Base-by-base conservation (phyloP, 2,888 invertebrate species). In the Conchocele bisecta region DNA sequence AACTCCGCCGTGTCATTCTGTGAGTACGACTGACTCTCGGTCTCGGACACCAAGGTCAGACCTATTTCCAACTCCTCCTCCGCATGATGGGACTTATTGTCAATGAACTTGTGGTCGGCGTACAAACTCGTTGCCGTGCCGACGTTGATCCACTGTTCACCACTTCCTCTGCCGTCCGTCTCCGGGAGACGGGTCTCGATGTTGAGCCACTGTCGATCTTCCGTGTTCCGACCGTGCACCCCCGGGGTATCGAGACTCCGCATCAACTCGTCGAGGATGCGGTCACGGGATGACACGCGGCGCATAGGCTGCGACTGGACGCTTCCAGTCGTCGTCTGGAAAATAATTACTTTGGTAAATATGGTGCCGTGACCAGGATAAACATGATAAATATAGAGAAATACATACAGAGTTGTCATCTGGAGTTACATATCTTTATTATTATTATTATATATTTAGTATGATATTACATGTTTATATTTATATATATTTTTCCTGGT, bases 1-100 rank as follows among this genome's bases (percentile, higher is more conserved):
- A 85, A 86, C 82, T 86, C 86, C n/a, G n/a, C n/a, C 69, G 84
- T 86, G 86, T 85, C 86, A 85, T 85, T 87, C 88, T 83, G 86
- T 72, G 81, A 83, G 51, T 75, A 71, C 56, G 71, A 58, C 53
- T 83, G 79, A 75, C 83, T 82, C 61, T 86, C 86, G 35, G 79
- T 81, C 70, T 87, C 87, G n/a, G 87, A 87, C 58, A 80, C 83
- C 59, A 87, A 83, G 53, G 83, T 80, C 51, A 87, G 64, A 66
- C 80, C 82, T 44, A 86, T 68, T 58, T 84, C 80, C 35, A 87
- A 64, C 60, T 85, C 87, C 65, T 85, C 86, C 69, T 83, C 80
- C 46, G 64, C 75, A 63, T 70, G 65, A 51, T 74, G 81, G 82
- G 81, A 75, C 72, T 63, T 50, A 37, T 71, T 68, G 15, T 31